Evolutionary conservation across 2,797 vertebrate species (phyloP), one percentile per base, ranked within the genome.

Genomic region (Zenarchopterus dispar): DNA sequence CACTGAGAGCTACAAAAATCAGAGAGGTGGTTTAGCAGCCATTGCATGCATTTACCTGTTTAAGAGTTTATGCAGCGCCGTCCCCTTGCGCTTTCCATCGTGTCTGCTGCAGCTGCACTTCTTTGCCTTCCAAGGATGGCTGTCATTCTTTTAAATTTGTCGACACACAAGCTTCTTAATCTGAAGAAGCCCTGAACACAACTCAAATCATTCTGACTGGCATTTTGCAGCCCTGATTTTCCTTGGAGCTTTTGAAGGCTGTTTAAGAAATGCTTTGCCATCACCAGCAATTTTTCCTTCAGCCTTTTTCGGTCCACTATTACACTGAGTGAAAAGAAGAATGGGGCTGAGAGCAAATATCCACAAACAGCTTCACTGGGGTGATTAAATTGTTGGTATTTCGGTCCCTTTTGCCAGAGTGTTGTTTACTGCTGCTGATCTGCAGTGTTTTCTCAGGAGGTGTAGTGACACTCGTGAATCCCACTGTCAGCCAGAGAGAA

Each of bases 321-420:
- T 65, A 31, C n/a, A 8, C 50, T 21, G 43, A 77, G 33, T 57
- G 31, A 73, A 70, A 39, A 75, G 70, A 80, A 54, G 68, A 80
- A 81, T 72, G 70, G 44, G 55, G 46, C 43, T 50, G 77, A 78
- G 66, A 81, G 70, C 69, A 79, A 85, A 84, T 80, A 76, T 83
- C 76, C 73, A 80, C 81, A 81, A 78, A 63, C 47, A n/a, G 47
- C 77, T 80, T 84, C 80, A 78, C 65, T 56, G 75, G 50, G 75
- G 75, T 80, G 84, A 90, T 89, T 85, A 83, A 75, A 57, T 73
- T 82, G 86, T 84, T 87, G 72, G 70, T 84, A 81, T 84, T 85
- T 67, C n/a, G 60, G 67, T 84, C 87, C 80, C 82, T 47, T 77
- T 79, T 83, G 79, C 64, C 78, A 68, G 16, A 33, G 55, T 82